Conservation (phyloP, 1,140 invertebrate species). For the Apolygus lucorum region DNA sequence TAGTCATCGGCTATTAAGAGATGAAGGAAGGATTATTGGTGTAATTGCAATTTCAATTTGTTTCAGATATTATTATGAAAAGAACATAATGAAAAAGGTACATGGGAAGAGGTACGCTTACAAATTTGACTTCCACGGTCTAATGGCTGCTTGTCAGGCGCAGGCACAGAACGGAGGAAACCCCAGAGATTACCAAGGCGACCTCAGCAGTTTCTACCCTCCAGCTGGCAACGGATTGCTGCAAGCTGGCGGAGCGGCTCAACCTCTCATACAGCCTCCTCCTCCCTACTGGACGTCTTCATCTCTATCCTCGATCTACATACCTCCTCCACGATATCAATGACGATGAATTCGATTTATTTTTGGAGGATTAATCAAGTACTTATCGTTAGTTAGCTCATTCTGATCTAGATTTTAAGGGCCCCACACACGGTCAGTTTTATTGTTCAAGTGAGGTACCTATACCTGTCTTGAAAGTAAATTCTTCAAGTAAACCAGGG, state of each 20-base stretch:
- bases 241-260: background rate
- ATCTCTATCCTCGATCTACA: conserved; percentile 20
- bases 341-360: too few species aligned
- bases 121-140: conserved; percentile 82
- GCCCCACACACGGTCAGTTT: too few species aligned
- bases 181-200: background rate
- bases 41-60: too few species aligned
- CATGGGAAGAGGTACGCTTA: conserved; percentile 88
- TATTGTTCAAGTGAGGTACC: too few species aligned
- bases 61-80: conserved; percentile 94
- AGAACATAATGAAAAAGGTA: conserved; percentile 94
- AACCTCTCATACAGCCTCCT: conserved; percentile 17
- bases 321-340: conserved; percentile 26
- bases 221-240: background rate
- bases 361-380: too few species aligned
- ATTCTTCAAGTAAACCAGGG: too few species aligned
- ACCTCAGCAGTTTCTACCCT: conserved; percentile 11
- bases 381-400: too few species aligned
- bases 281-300: conserved; percentile 26
- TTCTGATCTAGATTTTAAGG: too few species aligned
- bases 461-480: too few species aligned
- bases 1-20: too few species aligned
- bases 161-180: conserved; percentile 45
- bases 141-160: conserved; percentile 74
- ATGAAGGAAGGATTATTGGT: too few species aligned